Base-by-base conservation (phyloP, 1,140 invertebrate genomes). In the Nephotettix cincticeps region DNA sequence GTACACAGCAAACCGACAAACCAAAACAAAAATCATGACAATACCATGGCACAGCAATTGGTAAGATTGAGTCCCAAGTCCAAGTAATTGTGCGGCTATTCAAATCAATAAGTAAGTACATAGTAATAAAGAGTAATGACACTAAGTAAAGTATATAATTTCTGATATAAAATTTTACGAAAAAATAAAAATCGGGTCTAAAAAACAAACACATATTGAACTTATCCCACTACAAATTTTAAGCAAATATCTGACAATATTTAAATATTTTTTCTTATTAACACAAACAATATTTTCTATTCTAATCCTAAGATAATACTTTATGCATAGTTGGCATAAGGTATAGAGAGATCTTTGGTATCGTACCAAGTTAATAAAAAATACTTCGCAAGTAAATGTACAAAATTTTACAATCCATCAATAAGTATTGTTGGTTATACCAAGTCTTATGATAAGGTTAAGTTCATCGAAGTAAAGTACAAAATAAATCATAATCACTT, bases 291-390 rank as follows among this genome's bases (percentile, higher is more conserved):
- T 61, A 25, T 61, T 61, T 61, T 29, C 13, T 61, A 61, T 23
- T 61, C 21, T 61, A 61, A 61, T 25, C 2, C 56, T 61, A 61
- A 61, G 13, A 14, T 61, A 11, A 61, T 61, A 61, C 56, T 61
- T 27, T 36, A 36, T 25, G 56, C 47, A 9, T 27, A 13, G 4
- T 61, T 21, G 14, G 25, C 27, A 29, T 25, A 29, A 61, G 56
- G 56, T 61, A 19, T 19, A 51, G 47, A 61, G 56, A 61, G 56
- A 61, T 61, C 56, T 61, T 61, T 61, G 56, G 56, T 61, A 51
- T 51, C 47, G 47, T 51, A 51, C 47, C 47, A 51, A 51, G 47
- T 61, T 29, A 61, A 61, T 27, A 61, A 14, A 11, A 61, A 27
- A 61, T 61, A 61, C 21, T 27, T 61, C 13, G 13, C 13, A 36